Base-by-base conservation (phyloP, 2,797 vertebrate species). In the Bufotes viridis region DNA sequence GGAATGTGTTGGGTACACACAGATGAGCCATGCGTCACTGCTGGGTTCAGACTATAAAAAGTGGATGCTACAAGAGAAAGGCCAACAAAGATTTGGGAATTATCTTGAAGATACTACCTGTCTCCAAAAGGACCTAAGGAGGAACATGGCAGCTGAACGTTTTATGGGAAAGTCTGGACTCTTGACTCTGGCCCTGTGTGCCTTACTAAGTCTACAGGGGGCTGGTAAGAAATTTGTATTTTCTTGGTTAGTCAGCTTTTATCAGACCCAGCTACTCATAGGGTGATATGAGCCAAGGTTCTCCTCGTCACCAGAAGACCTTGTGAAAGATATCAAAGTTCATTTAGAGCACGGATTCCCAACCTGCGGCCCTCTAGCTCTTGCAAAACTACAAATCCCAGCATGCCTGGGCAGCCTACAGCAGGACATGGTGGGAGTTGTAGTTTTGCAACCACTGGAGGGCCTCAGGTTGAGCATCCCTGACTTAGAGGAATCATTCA, bases 201-300 rank as follows among this genome's bases (percentile, higher is more conserved):
- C 67, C 3, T 2, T 53, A 11, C 10, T 87, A 29, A 24, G 57
- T 72, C 79, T 87, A 20, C 86, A 75, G 12, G 79, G 15, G 57
- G 67, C 79, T 76, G 86, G 86, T 87, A 67, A 87, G 85, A 80
- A 13, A 72, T 15, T 80, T 80, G 1, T 58, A 60, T 55, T 3
- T n/a, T 5, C 7, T 20, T 3, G 49, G 49, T 24, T 78, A 57
- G 75, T 57, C n/a, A 26, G 55, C 49, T 55, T 53, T n/a, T 15
- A 7, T 7, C 49, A 0, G 2, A 5, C 34, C 49, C 11, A 22
- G 24, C 14, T 1, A 58, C 7, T 12, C 15, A 78, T 10, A 58
- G 26, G 53, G 24, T 18, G 76, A 24, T 13, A 22, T 12, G 2
- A n/a, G 7, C 20, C 22, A 51, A n/a, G n/a, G n/a, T 55, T 13